Conservation (phyloP, 2,113 vertebrate species). For the Eulemur macaco region DNA sequence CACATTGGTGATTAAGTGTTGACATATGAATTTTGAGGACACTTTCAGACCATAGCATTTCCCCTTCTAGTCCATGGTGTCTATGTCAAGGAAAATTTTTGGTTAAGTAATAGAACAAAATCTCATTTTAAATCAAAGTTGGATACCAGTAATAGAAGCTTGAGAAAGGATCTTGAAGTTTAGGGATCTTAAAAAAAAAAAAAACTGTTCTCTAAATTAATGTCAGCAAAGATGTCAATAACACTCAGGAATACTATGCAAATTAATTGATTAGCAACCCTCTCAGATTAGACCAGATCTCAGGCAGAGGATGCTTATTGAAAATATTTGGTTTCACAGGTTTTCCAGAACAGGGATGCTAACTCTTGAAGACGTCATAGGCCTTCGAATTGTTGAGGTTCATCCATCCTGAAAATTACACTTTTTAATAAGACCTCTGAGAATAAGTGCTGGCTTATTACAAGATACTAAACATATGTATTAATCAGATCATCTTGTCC, state of each 20-base stretch:
- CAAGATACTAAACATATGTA: not conserved
- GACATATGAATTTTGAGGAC: not conserved
- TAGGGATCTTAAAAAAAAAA: not conserved
- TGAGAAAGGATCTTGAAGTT: not conserved
- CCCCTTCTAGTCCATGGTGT: not conserved
- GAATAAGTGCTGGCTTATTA: not conserved
- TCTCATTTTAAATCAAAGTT: not conserved
- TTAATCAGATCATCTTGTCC: not conserved
- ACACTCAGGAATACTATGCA: not conserved
- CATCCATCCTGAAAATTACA: slow-evolving; percentile 23
- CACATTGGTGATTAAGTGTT: not conserved
- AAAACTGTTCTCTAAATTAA: not conserved
- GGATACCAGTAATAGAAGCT: not conserved
- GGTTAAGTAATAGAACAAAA: not conserved
- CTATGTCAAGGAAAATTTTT: not conserved
- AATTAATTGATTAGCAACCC: not conserved
- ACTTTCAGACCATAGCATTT: not conserved
- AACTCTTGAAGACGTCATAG: not conserved
- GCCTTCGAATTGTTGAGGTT: not conserved
- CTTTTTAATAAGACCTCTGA: not conserved
- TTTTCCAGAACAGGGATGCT: slow-evolving; percentile 27
- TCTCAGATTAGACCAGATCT: not conserved
- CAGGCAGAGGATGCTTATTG: not conserved
- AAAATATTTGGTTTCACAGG: not conserved
- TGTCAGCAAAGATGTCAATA: not conserved